Evolutionary conservation across 2,888 invertebrate species (phyloP).

Genomic region (Pherbina coryleti): DNA sequence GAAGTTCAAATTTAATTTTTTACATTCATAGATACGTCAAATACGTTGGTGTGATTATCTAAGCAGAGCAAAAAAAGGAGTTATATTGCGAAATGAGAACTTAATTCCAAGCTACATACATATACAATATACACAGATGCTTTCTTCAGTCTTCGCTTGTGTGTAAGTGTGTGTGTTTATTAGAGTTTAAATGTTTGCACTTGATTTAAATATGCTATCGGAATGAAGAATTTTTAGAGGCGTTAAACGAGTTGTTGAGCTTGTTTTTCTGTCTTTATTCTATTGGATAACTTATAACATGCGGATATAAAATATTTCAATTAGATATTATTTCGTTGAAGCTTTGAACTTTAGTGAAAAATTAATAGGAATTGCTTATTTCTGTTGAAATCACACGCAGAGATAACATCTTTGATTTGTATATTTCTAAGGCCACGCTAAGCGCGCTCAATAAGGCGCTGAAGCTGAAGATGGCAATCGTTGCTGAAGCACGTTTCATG

Average conservation of each 20-base stretch:
- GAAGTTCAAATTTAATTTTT: conserved; percentile 2
- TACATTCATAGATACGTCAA: not conserved
- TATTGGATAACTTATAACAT: not conserved
- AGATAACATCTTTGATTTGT: conserved; percentile 46
- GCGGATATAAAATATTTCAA: not conserved
- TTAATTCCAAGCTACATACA: no score
- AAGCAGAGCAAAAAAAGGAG: not conserved
- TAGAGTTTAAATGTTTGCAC: not conserved
- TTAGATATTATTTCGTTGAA: conserved; percentile 30
- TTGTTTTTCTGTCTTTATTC: not conserved
- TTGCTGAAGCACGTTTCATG: no score
- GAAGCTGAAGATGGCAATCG: no score
- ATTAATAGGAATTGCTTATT: conserved; percentile 53
- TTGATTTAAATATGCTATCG: not conserved
- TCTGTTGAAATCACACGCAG: conserved; percentile 56
- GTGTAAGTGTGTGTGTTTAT: conserved; percentile 39
- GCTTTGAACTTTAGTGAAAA: conserved; percentile 27
- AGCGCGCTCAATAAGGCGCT: no score
- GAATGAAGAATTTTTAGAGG: not conserved
- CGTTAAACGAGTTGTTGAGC: not conserved
- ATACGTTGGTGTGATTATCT: not conserved
- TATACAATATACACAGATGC: conserved; percentile 16
- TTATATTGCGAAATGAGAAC: not conserved
- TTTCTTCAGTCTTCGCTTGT: conserved; percentile 54
- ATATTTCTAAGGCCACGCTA: no score